A percentile compares a stretch with the other conserved stretches of the same genome.
These are phyloP conservation scores for Sarcophaga subvicina DNA, from an alignment of 2,888 invertebrate species.

Conservation along the genomic window DNA sequence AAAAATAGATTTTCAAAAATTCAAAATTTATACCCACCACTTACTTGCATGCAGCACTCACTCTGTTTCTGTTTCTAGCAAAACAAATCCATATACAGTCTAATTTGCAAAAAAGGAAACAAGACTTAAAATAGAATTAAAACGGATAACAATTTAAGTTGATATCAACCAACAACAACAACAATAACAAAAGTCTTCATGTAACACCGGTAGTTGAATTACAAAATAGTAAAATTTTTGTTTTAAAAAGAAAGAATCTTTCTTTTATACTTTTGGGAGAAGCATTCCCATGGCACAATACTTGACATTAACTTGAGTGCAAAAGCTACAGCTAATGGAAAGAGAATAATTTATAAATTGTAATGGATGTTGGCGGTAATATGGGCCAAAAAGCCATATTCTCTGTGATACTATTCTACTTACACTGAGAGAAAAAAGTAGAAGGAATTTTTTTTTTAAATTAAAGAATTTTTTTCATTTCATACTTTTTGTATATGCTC, in stretches of 20 bases:
- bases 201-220: conserved; percentile 57
- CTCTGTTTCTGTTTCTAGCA: conserved; percentile 5
- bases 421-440: no score
- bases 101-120: conserved; percentile 29
- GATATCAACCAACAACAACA: conserved; percentile 46
- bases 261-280: not conserved
- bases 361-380: no score
- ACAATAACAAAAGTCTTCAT: conserved; percentile 39
- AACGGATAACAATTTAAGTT: conserved; percentile 63
- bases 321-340: no score
- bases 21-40: no score
- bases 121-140: conserved; percentile 54
- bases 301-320: no score
- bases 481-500: no score
- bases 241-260: conserved; percentile 22
- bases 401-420: no score
- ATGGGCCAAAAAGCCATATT: no score
- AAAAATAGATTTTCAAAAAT: no score
- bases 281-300: conserved; percentile 5
- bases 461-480: no score
- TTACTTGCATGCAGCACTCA: not conserved
- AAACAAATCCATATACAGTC: conserved; percentile 1
- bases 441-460: no score
- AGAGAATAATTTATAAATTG: no score
- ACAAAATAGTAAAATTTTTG: conserved; percentile 48